Conservation (phyloP, 2,888 invertebrate species). For the Ophonus ardosiacus region DNA sequence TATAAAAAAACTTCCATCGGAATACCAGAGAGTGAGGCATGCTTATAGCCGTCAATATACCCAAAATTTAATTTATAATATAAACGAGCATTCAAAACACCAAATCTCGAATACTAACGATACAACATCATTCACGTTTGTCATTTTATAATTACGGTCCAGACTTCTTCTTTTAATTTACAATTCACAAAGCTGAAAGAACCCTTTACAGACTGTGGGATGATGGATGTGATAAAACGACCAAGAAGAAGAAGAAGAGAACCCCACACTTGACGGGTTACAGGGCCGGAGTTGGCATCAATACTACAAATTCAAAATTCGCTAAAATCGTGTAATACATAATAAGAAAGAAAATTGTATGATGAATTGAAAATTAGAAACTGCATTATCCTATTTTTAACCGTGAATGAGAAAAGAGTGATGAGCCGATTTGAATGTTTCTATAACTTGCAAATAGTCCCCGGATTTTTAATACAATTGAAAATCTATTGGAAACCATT, state of each 20-base stretch:
- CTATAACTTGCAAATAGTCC: too few species aligned
- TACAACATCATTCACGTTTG: constrained; percentile 22
- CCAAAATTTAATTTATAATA: not conserved
- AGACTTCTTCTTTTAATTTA: not conserved
- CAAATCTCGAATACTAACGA: not conserved
- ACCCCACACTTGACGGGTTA: not conserved
- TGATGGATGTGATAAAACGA: constrained; percentile 38
- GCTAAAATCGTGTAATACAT: too few species aligned
- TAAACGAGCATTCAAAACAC: not conserved
- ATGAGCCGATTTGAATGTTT: too few species aligned
- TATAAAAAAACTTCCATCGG: too few species aligned
- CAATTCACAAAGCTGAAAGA: constrained; percentile 8
- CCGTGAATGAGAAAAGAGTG: too few species aligned
- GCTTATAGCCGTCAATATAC: not conserved
- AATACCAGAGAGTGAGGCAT: not conserved
- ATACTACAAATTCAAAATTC: too few species aligned
- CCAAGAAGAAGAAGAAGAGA: not conserved
- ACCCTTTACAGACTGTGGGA: constrained; percentile 7
- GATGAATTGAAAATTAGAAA: too few species aligned
- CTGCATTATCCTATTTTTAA: too few species aligned
- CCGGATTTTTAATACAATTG: too few species aligned
- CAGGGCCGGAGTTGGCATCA: not conserved
- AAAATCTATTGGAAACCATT: too few species aligned
- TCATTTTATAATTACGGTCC: constrained; percentile 18
- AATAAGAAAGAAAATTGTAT: too few species aligned